Evolutionary conservation across 1,140 invertebrate species (phyloP).

Genomic region (Macrostomum lignano): DNA sequence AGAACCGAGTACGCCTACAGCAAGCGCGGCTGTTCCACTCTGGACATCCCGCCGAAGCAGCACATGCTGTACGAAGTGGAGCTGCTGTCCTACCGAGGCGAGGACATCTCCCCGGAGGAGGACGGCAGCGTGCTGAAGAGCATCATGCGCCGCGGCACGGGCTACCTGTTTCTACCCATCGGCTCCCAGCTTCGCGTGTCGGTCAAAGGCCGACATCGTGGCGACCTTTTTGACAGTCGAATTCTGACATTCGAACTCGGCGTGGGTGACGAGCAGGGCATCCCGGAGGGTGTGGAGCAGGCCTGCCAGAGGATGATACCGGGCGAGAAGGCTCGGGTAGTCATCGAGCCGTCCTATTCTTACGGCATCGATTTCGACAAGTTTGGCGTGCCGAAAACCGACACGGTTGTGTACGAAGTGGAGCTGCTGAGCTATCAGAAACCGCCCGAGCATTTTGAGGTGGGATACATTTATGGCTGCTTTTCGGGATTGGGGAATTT

Average conservation of each 20-base stretch:
- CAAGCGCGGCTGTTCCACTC: too few relatives aligned
- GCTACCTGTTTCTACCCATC: too few relatives aligned
- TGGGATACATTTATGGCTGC: too few relatives aligned
- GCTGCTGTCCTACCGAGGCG: conserved; percentile 27
- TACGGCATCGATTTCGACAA: conserved; percentile 43
- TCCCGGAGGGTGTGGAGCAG: conserved; percentile 53
- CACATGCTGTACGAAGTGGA: background rate
- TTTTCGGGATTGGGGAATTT: too few relatives aligned
- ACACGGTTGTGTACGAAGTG: background rate
- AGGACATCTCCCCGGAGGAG: conserved; percentile 53
- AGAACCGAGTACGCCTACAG: too few relatives aligned
- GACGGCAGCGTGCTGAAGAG: conserved; percentile 50
- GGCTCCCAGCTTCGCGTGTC: too few relatives aligned
- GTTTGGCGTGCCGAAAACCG: background rate
- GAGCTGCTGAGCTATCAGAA: too few relatives aligned
- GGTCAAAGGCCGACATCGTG: conserved; percentile 41
- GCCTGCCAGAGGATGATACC: conserved; percentile 52
- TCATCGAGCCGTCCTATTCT: conserved; percentile 44
- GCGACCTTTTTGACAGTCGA: conserved; percentile 39
- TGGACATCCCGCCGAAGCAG: background rate
- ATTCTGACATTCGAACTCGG: conserved; percentile 55
- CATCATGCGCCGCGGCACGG: conserved; percentile 39
- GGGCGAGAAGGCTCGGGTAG: conserved; percentile 46
- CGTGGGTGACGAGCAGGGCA: conserved; percentile 42
- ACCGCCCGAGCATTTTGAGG: too few relatives aligned